Conservation (phyloP, 2,113 vertebrate species). For the Toxotes jaculatrix region DNA sequence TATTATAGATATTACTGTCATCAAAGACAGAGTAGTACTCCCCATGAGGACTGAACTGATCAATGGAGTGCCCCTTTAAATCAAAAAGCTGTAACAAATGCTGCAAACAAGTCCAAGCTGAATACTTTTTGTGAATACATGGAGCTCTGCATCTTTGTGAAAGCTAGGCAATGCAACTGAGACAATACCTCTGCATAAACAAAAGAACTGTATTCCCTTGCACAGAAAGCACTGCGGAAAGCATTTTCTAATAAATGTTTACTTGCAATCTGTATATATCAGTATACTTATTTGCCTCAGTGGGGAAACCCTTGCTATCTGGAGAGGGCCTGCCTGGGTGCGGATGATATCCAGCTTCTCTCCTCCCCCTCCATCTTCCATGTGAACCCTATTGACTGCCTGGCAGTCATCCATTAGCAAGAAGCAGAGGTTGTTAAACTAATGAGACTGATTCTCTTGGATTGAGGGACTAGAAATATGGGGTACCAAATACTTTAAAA, state of each 20-base stretch:
- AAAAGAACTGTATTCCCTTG: neutral
- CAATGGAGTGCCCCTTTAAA: conserved; percentile 11
- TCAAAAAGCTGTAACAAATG: neutral
- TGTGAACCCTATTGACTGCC: conserved; percentile 53
- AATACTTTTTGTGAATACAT: neutral
- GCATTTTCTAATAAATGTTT: conserved; percentile 4
- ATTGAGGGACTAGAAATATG: neutral
- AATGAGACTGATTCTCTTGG: conserved; percentile 13
- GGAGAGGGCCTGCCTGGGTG: conserved; percentile 2
- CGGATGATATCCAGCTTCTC: conserved; percentile 32
- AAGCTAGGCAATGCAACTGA: conserved; percentile 3
- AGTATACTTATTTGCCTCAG: neutral
- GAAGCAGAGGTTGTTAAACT: conserved; percentile 37
- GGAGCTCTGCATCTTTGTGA: neutral
- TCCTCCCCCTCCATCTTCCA: conserved; percentile 29
- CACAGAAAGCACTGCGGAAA: neutral
- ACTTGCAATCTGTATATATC: conserved; percentile 3
- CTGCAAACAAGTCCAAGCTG: neutral
- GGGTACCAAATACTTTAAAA: neutral
- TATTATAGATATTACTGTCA: neutral
- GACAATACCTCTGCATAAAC: neutral
- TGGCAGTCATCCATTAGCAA: conserved; percentile 43
- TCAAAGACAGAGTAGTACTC: neutral
- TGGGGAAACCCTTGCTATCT: conserved; percentile 20
- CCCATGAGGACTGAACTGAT: neutral